Evolutionary conservation across 53 echinoderm and acorn worm species (phyloP), one percentile per base, ranked within the genome.

Genomic region (Henricia sp.): DNA sequence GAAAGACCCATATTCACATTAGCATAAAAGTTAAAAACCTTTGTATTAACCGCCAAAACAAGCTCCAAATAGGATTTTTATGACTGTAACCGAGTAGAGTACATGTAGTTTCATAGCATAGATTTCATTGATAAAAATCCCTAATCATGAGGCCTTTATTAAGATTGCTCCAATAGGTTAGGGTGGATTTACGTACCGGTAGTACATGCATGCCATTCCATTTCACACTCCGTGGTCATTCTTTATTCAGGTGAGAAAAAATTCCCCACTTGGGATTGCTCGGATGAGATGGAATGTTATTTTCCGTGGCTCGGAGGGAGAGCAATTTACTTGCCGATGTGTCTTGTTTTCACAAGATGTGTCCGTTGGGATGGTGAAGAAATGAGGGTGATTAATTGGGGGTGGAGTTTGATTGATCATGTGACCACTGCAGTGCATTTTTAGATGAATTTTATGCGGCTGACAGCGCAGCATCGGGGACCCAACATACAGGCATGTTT

Each of bases 321-420:
- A 30, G 59, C 41, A 76, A 76, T 75, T 57, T 59, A 59, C 59
- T 76, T 42, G 40, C 14, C 41, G 41, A 35, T 10, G 20, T 13
- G 40, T 41, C 58, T 76, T 76, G 76, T 76, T 76, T 74, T 56
- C 42, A 19, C 37, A 76, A 57, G 59, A 43, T 82, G 50, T 65
- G 82, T 66, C 44, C 16, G 51, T 9, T 17, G 57, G 60, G 50
- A 60, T 38, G 21, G 32, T 27, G 11, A 13, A 17, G 39, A 35
- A 5, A 37, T 57, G 58, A 28, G 72, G 52, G 54, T 72, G 72
- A 72, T 72, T 40, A 72, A 35, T 34, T 34, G 52, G 33, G 2
- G 3, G 35, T 53, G 50, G 72, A 33, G 32, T 51, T 71, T 13
- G 51, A 72, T 50, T 72, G 52, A 52, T 54, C 53, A 52, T 14